Base-by-base conservation (phyloP, 2,888 invertebrate genomes). In the Standfussiana lucernea region DNA sequence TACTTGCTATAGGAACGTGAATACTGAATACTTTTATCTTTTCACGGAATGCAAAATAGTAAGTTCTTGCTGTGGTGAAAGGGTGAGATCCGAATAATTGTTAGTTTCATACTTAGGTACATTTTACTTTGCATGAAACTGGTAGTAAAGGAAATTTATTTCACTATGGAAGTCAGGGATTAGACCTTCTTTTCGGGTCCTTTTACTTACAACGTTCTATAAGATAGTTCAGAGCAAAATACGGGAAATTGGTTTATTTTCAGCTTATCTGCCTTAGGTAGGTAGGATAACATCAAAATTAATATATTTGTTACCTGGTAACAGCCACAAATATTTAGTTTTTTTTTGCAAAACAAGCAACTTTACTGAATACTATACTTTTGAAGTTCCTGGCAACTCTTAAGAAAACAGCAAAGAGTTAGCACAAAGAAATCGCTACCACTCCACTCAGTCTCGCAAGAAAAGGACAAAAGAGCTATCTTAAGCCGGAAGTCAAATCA, bases 1-100 rank as follows among this genome's bases (percentile, higher is more conserved):
- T 70, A 61, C 75, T 84, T 73, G 73, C 75, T 84, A 76, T 77
- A 75, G 74, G 65, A 75, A 84, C 72, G 69, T 72, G 72, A 84
- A 77, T 71, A 50, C 56, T 65, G 69, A 76, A 74, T 74, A 72
- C 42, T 80, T 64, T 56, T 74, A 35, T 82, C 28, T 47, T 32
- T 72, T 21, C 42, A 24, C 47, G n/a, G 13, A 45, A 72, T 53
- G 50, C 28, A 82, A 47, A 42, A 28, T 56, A 42, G 35, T 7
- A 35, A 45, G 66, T 56, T 47, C 59, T 45, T 71, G 13, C 40
- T 56, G 11, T 24, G 6, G 42, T 50, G 24, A 62, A 80, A 18
- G 69, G 53, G 37, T 56, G 50, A 47, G 37, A 42, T 61, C 21
- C 21, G 4, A 3, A 21, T 42, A 50, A 32, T 56, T 50, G 18